Conservation (phyloP, 2,888 invertebrate genomes). For the Leptopterna dolabrata region DNA sequence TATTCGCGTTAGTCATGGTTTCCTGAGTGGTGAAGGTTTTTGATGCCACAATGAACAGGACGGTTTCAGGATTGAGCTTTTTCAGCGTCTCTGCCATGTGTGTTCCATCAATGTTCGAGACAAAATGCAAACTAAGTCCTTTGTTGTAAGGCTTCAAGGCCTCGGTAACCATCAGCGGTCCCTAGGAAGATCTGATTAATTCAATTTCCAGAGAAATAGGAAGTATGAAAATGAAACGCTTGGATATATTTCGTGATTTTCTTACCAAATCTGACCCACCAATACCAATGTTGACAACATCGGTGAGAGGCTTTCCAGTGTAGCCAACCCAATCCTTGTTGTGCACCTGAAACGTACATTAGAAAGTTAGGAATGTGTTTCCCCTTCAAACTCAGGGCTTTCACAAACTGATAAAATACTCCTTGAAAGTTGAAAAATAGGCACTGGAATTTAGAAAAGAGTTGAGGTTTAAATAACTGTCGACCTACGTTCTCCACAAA, state of each 20-base stretch:
- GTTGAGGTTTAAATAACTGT: too few species aligned
- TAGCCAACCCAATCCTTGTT: conserved; percentile 76
- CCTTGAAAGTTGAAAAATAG: too few species aligned
- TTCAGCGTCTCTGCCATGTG: conserved; percentile 95
- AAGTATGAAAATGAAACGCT: background rate
- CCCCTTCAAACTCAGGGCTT: background rate
- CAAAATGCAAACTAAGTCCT: conserved; percentile 92
- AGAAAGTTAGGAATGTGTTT: conserved; percentile 10
- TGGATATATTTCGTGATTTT: background rate
- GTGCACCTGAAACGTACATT: conserved; percentile 66
- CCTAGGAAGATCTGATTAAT: conserved; percentile 69
- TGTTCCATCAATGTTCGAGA: conserved; percentile 99
- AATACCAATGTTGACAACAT: conserved; percentile 99
- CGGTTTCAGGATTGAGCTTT: conserved; percentile 90
- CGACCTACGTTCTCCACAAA: conserved; percentile 74
- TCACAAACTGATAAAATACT: too few species aligned
- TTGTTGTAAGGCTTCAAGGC: conserved; percentile 91
- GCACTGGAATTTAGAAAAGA: too few species aligned
- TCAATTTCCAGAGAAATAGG: background rate
- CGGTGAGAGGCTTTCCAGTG: conserved; percentile 93
- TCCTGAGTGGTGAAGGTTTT: conserved; percentile 99
- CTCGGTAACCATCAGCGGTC: conserved; percentile 99
- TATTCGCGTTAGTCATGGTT: conserved; percentile 98
- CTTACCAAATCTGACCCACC: conserved; percentile 94
- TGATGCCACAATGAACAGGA: conserved; percentile 97